phyloP scores from a whole-genome alignment of 1,140 invertebrate species.

The Eriocheir sinensis region DNA sequence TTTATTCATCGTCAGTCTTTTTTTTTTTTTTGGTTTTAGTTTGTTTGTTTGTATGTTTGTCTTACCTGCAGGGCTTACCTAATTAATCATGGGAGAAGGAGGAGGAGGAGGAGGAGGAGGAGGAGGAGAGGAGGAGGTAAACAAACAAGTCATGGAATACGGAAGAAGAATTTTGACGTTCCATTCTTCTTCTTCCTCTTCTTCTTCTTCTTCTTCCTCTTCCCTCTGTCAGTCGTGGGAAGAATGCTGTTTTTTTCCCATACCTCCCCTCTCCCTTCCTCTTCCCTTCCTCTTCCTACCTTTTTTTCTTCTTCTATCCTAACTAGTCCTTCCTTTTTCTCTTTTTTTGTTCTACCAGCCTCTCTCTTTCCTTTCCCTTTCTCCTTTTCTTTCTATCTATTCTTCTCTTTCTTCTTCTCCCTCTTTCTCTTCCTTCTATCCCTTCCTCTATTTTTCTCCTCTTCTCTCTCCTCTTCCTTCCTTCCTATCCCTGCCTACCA shows the following conservation, averaged over 20 bases:
- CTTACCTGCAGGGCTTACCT: not conserved
- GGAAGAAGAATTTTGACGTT: no score
- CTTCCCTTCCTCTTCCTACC: not conserved
- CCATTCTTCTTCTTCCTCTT: constrained; percentile 8
- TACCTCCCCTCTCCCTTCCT: not conserved
- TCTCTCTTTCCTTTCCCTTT: constrained; percentile 37
- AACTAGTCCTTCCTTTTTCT: not conserved
- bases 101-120: not conserved
- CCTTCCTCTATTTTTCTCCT: not conserved
- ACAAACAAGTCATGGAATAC: no score
- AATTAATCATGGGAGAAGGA: not conserved
- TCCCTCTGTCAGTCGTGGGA: no score
- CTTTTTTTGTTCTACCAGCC: no score
- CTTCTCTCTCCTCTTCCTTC: no score
- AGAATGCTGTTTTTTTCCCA: not conserved
- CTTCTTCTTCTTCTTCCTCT: not conserved
- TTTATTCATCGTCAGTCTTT: not conserved
- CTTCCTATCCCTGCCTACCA: not conserved
- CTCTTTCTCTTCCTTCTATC: not conserved
- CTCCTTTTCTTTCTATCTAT: not conserved
- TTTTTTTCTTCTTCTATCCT: not conserved
- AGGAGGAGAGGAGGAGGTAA: not conserved
- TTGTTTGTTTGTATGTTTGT: not conserved
- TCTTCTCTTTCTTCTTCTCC: not conserved
- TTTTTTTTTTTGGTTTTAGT: no score